Conservation (phyloP, 2,888 invertebrate species). For the Pterostichus madidus region DNA sequence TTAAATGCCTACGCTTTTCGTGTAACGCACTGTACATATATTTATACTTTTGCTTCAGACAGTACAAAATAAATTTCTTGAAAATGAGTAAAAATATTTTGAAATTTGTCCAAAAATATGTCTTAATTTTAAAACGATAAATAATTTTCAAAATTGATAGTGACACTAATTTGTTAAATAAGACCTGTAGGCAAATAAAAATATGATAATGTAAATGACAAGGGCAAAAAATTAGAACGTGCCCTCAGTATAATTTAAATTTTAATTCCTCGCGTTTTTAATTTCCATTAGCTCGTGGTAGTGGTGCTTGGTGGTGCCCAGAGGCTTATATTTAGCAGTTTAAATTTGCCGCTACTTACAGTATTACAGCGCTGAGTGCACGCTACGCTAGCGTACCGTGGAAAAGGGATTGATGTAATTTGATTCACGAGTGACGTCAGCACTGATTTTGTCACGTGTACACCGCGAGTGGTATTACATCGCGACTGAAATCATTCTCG, state of each 20-base stretch:
- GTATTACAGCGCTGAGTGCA: not conserved
- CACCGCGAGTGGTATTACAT: slow-evolving; percentile 6
- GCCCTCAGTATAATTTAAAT: slow-evolving; percentile 18
- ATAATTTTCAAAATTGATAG: not conserved
- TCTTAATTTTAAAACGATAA: not conserved
- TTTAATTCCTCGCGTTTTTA: slow-evolving; percentile 21
- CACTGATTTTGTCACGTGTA: slow-evolving; percentile 35
- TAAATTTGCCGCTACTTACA: slow-evolving; percentile 47
- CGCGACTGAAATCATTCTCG: not conserved
- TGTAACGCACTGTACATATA: too few species aligned
- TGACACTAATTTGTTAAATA: too few species aligned
- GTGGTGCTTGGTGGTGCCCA: not conserved
- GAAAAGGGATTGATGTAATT: slow-evolving; percentile 35
- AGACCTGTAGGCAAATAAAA: slow-evolving; percentile 10
- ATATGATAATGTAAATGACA: slow-evolving; percentile 38
- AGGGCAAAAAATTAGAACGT: slow-evolving; percentile 9
- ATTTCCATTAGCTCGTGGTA: slow-evolving; percentile 15
- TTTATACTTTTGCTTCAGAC: too few species aligned
- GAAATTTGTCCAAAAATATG: too few species aligned
- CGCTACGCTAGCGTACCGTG: slow-evolving; percentile 13
- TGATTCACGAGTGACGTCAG: slow-evolving; percentile 16
- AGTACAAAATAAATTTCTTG: too few species aligned
- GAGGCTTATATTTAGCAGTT: slow-evolving; percentile 41
- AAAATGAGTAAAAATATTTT: too few species aligned
- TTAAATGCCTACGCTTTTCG: too few species aligned